A percentile compares a stretch with the other conserved stretches of the same genome.
phyloP scores from a whole-genome alignment of 2,113 vertebrate species.

The Acrocephalus arundinaceus region DNA sequence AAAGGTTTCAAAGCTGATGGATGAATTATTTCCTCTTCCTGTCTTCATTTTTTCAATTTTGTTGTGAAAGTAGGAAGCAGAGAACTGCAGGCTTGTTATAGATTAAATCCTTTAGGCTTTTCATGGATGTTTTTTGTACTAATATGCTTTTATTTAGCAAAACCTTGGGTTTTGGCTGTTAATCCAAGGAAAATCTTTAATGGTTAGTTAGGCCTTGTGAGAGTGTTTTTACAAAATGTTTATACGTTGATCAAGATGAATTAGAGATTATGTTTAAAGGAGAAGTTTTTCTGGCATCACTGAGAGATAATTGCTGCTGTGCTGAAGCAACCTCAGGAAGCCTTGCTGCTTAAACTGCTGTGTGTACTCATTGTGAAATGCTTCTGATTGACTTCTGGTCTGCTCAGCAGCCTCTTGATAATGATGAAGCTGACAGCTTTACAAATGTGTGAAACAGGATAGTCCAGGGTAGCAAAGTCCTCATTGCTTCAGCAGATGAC shows the following conservation, averaged over 20 bases:
- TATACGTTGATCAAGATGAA: neutral
- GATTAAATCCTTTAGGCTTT: neutral
- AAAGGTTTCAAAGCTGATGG: neutral
- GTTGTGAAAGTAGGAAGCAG: neutral
- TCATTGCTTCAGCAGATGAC: neutral
- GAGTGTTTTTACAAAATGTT: neutral
- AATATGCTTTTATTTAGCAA: neutral
- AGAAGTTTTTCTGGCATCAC: neutral
- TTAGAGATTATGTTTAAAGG: neutral
- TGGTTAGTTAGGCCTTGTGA: neutral
- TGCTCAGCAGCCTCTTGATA: neutral
- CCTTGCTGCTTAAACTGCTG: neutral
- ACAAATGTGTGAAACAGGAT: neutral
- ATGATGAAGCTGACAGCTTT: neutral
- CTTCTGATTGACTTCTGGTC: neutral
- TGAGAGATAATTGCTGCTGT: neutral
- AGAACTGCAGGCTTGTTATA: neutral
- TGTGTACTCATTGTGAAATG: neutral
- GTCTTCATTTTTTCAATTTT: neutral
- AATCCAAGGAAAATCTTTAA: neutral
- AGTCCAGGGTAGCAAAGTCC: neutral
- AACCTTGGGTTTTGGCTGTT: neutral
- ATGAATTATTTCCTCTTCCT: slow-evolving; percentile 3
- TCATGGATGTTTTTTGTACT: neutral
- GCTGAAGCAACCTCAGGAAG: neutral